Evolutionary conservation across 2,113 vertebrate genomes (phyloP), one percentile per base, ranked within the genome.

Genomic region (Phodopus roborovskii): DNA sequence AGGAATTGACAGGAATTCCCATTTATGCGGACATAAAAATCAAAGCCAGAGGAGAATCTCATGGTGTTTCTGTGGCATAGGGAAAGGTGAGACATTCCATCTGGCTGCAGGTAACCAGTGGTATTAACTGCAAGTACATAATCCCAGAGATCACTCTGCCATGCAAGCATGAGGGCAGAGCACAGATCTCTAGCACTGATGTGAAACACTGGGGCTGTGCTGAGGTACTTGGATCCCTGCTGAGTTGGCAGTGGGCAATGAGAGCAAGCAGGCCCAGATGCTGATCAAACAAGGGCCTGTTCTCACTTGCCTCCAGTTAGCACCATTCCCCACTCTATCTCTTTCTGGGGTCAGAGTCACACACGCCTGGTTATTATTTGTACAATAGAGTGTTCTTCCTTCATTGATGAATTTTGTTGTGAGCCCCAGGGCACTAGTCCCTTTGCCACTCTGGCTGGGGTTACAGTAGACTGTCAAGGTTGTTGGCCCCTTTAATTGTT

Each of bases 51-150:
- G 26, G 71, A 70, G 26, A 36, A 42, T 7, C 4, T 28, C 75
- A 3, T 3, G 20, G 1, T 56, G 48, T 50, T 24, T 2, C 5
- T 5, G 2, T 36, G n/a, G 17, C 28, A 30, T 0, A 62, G 71
- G 62, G 45, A 78, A 22, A 24, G 10, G 60, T 2, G 62, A 26
- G 28, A 28, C 5, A 26, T 13, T 13, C 15, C 3, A 60, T 10
- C 36, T 1, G 1, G 5, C 19, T 68, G 24, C 11, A 26, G n/a
- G 4, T 50, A 71, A 2, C 15, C 8, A 56, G 6, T 28, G 26
- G 88, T 64, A 71, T 64, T 39, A 42, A 85, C 86, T 77, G 24
- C 81, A 56, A 88, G 74, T 24, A 53, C 79, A 15, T 22, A 24
- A 64, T 19, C 30, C 28, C 19, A 20, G 30, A 22, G 26, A 30